A percentile compares a stretch with the other conserved stretches of the same genome.
phyloP scores from a whole-genome alignment of 92 coral and sea anemone genomes.

The Epizoanthus fatuus region DNA sequence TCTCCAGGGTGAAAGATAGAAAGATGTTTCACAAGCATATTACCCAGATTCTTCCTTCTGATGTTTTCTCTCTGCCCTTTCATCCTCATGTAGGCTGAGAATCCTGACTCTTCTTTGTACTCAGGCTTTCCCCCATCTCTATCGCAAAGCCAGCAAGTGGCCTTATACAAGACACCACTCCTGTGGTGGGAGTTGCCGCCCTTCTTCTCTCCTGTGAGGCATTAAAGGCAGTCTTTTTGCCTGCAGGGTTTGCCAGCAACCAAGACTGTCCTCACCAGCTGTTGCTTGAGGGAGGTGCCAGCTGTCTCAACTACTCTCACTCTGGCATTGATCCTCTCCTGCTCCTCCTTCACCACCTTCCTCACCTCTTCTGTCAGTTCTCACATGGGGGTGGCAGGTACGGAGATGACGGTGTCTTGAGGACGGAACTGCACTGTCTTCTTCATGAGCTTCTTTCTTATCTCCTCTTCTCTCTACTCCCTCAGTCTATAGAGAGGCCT shows the following conservation, averaged over 20 bases:
- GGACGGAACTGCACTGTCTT: background rate
- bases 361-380: background rate
- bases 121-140: background rate
- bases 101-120: no score
- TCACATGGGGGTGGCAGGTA: background rate
- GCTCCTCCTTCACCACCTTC: background rate
- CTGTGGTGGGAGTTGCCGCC: conserved; percentile 9
- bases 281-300: background rate
- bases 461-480: background rate
- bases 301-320: no score
- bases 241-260: background rate
- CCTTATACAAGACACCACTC: conserved; percentile 18
- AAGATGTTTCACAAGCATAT: no score
- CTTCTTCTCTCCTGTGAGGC: conserved; percentile 20
- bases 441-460: background rate
- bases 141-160: background rate
- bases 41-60: no score
- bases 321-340: no score
- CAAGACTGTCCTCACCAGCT: background rate
- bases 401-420: background rate
- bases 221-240: no score
- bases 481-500: background rate
- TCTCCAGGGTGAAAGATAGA: no score
- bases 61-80: no score
- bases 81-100: no score